Conservation (phyloP, 2,888 invertebrate genomes). For the Nomada fabriciana region DNA sequence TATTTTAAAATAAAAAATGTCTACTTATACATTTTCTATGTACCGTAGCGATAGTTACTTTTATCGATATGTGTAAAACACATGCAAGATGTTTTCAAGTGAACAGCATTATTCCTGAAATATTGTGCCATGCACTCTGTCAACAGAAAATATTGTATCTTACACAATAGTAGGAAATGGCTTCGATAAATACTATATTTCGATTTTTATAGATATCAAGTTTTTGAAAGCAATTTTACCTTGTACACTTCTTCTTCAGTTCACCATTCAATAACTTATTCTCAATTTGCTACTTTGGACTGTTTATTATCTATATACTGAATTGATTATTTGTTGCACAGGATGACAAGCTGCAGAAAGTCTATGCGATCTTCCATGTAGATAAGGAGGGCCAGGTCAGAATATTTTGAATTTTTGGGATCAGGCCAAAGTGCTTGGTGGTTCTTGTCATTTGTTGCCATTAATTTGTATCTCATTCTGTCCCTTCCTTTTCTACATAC, state of each 20-base stretch:
- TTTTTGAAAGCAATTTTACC: slow-evolving; percentile 7
- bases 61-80: slow-evolving; percentile 2
- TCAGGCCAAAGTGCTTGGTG: slow-evolving; percentile 65
- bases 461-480: slow-evolving; percentile 68
- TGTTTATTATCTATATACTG: slow-evolving; percentile 62
- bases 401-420: slow-evolving; percentile 78
- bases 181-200: slow-evolving; percentile 12
- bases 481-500: slow-evolving; percentile 73
- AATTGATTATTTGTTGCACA: slow-evolving; percentile 81
- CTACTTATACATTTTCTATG: slow-evolving; percentile 28
- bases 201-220: slow-evolving; percentile 15
- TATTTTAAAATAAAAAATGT: slow-evolving; percentile 46
- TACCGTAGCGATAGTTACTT: slow-evolving; percentile 30
- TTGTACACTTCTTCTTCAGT: slow-evolving; percentile 12
- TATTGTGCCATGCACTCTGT: slow-evolving; percentile 25
- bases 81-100: slow-evolving; percentile 8
- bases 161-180: slow-evolving; percentile 1
- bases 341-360: slow-evolving; percentile 85
- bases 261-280: slow-evolving; percentile 21
- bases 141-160: background rate
- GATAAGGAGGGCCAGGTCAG: slow-evolving; percentile 85
- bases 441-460: slow-evolving; percentile 58
- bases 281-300: slow-evolving; percentile 30
- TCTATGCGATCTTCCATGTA: slow-evolving; percentile 84
- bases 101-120: background rate